A percentile compares a stretch with the other conserved stretches of the same genome.
These are phyloP conservation scores for Podargus strigoides DNA, from an alignment of 2,797 vertebrate genomes.

Conservation along the genomic window DNA sequence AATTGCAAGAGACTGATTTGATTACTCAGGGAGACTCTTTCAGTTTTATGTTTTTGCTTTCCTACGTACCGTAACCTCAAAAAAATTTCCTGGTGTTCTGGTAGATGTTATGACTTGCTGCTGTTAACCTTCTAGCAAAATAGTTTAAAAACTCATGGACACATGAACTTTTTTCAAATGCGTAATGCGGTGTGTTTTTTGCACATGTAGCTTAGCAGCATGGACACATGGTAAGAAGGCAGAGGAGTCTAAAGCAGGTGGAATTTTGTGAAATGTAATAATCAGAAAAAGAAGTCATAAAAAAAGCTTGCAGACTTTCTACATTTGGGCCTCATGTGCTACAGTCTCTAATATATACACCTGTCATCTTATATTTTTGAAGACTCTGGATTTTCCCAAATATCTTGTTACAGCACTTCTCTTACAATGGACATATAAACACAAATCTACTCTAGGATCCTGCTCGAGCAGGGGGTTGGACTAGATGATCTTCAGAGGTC, in stretches of 20 bases:
- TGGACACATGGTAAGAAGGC: not conserved
- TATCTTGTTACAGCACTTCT: not conserved
- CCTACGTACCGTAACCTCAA: not conserved
- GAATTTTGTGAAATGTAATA: not conserved
- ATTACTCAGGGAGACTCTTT: not conserved
- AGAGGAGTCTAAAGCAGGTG: not conserved
- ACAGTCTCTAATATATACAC: accelerated
- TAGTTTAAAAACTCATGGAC: not conserved
- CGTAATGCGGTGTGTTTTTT: not conserved
- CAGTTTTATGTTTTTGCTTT: not conserved
- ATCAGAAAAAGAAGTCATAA: not conserved
- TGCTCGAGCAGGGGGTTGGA: no score
- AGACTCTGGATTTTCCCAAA: not conserved
- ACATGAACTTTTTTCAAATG: not conserved
- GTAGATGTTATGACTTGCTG: not conserved
- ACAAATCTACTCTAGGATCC: no score
- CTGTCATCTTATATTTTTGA: not conserved
- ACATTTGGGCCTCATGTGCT: not conserved
- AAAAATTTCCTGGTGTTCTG: not conserved
- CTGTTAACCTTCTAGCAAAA: not conserved
- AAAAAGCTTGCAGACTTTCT: not conserved
- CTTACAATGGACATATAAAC: not conserved
- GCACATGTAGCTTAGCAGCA: not conserved
- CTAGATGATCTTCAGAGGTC: no score
- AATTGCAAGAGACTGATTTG: not conserved